phyloP scores from a whole-genome alignment of 35 echinoderm and acorn worm genomes.

The Ophioderma brevispina region DNA sequence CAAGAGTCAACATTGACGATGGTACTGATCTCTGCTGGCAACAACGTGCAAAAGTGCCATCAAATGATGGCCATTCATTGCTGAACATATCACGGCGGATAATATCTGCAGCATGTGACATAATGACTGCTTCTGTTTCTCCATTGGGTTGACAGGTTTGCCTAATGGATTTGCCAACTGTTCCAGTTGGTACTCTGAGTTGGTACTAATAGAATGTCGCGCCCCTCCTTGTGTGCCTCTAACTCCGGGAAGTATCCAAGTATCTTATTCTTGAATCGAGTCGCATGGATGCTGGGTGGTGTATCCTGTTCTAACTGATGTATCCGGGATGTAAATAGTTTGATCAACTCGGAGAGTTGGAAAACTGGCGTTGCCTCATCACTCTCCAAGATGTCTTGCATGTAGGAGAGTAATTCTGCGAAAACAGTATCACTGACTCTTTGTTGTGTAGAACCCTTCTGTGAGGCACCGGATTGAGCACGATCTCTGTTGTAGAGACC shows the following conservation, averaged over 20 bases:
- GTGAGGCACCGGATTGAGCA: neutral
- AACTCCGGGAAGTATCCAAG: slow-evolving; percentile 7
- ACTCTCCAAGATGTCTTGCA: neutral
- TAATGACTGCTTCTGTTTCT: neutral
- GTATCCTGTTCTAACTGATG: neutral
- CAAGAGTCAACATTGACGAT: slow-evolving; percentile 9
- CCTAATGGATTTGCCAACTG: slow-evolving; percentile 19
- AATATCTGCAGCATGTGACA: slow-evolving; percentile 37
- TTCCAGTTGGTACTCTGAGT: slow-evolving; percentile 9
- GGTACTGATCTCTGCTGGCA: slow-evolving; percentile 20
- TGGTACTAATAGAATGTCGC: slow-evolving; percentile 39
- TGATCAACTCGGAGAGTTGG: too few relatives aligned
- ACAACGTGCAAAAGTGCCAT: neutral
- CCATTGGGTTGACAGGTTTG: slow-evolving; percentile 14
- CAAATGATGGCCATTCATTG: slow-evolving; percentile 11
- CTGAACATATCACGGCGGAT: slow-evolving; percentile 21
- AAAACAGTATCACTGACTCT: neutral
- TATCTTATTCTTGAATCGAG: slow-evolving; percentile 30
- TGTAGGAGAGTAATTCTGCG: slow-evolving; percentile 21
- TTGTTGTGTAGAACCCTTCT: neutral
- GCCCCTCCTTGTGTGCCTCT: slow-evolving; percentile 19
- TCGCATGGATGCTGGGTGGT: slow-evolving; percentile 3
- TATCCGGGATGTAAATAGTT: neutral
- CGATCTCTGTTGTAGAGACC: slow-evolving; percentile 22
- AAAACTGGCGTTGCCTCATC: too few relatives aligned